These are phyloP conservation scores for Hemibagrus wyckioides DNA, from an alignment of 2,113 vertebrate genomes.

Conservation along the genomic window DNA sequence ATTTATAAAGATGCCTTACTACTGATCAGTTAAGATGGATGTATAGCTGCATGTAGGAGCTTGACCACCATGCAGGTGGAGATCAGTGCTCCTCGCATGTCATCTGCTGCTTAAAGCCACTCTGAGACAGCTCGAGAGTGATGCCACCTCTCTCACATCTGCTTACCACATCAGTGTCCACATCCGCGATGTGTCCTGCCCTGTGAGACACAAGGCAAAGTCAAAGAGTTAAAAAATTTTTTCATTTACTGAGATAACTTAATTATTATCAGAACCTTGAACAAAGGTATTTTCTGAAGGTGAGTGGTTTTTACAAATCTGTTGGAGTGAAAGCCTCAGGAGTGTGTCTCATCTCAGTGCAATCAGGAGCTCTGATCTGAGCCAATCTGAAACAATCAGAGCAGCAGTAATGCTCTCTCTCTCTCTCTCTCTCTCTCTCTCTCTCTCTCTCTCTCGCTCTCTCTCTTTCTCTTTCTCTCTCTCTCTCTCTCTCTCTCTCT, in stretches of 20 bases:
- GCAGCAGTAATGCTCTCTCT: slow-evolving; percentile 12
- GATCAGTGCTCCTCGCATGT: slow-evolving; percentile 46
- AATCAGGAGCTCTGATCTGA: slow-evolving; percentile 36
- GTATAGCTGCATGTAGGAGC: slow-evolving; percentile 43
- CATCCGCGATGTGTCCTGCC: slow-evolving; percentile 16
- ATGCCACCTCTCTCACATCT: slow-evolving; percentile 40
- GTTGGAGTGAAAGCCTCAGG: neutral
- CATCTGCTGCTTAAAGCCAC: slow-evolving; percentile 48
- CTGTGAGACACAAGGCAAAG: neutral
- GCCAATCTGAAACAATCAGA: slow-evolving; percentile 30
- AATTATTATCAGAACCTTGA: neutral
- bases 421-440: slow-evolving; percentile 4
- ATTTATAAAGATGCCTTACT: slow-evolving; percentile 26
- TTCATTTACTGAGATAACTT: neutral
- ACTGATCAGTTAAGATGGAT: neutral
- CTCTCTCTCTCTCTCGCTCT: slow-evolving; percentile 1
- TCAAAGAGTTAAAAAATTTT: neutral
- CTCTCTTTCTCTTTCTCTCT: neutral
- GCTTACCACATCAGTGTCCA: slow-evolving; percentile 16
- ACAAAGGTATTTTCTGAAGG: neutral
- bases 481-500: neutral
- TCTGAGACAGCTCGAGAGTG: slow-evolving; percentile 23
- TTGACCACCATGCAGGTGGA: slow-evolving; percentile 55
- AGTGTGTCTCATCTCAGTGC: slow-evolving; percentile 19
- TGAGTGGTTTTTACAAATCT: neutral